Base-by-base conservation (phyloP, 2,113 vertebrate species). In the Pedetes capensis region DNA sequence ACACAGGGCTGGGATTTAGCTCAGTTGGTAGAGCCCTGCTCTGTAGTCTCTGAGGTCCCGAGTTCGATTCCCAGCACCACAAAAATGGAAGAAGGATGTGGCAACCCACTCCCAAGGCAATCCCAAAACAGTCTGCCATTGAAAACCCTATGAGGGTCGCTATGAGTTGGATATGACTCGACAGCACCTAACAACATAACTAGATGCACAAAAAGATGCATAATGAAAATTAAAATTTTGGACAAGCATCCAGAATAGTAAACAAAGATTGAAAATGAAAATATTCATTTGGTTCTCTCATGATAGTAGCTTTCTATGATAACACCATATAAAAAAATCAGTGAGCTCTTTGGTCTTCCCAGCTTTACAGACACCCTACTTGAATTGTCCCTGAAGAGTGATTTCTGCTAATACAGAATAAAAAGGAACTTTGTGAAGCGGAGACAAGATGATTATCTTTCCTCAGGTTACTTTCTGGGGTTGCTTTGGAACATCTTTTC, bases 231-330 rank as follows among this genome's bases (percentile, higher is more conserved):
- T 91, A 86, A 83, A 87, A 83, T 89, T 68, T 91, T 81, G 49
- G 13, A 37, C 55, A 6, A 76, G 55, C 69, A 13, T 27, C 42
- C 6, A 23, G 61, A 57, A 81, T 44, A 78, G 61, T 68, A 92
- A 95, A 93, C 66, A 96, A 17, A 61, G n/a, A 82, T n/a, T 79
- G 42, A 89, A 93, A 90, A 91, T 55, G 80, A 93, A 95, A 96
- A 95, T 23, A 74, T 27, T 72, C 51, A 86, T 92, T 87, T 55
- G 47, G 7, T 66, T 25, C 59, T 68, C 32, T 94, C 68, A 72
- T 14, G 74, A 44, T 61, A 71, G 63, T 61, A 34, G 32, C 92
- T 93, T 85, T 93, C 86, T 63, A 8, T 66, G 39, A 79, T 55
- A 80, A 55, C n/a, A 63, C 71, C 76, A 47, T 71, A 39, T 29